Base-by-base conservation (phyloP, 2,888 invertebrate species). In the Metallyticus violacea region DNA sequence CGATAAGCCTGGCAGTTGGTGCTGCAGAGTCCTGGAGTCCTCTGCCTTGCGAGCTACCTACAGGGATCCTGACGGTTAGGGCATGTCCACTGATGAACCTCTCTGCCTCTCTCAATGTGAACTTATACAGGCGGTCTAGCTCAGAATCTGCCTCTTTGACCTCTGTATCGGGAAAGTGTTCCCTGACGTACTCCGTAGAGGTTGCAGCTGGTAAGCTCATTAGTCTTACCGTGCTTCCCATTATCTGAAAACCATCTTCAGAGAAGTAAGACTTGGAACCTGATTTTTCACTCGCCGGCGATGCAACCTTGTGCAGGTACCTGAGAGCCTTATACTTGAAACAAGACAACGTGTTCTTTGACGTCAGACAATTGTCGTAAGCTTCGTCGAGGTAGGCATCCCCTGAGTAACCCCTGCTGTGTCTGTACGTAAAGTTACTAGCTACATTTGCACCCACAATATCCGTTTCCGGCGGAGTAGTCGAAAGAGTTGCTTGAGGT, bases 321-420 rank as follows among this genome's bases (percentile, higher is more conserved):
- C 90, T 89, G 6, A 91, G 90, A 5, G 90, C 90, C 88, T 90
- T 90, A 88, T 91, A 92, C 87, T 91, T 92, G 6, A 91, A 90
- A 84, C 92, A 92, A 6, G 89, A 89, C 22, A 90, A 86, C 4
- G 90, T 26, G 6, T 76, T 86, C 30, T 85, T 87, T 7, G 82
- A 76, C 7, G 62, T 29, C 28, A 80, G 26, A 62, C 88, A 88
- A 6, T 27, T 81, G 27, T 85, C 82, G 15, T 81, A 62, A 9
- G 88, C 86, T 2, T 81, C 77, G 26, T 88, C 88, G 29, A 88
- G 81, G 81, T 88, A 88, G 5, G 30, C 76, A 62, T 88, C 88
- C 3, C 86, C 88, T 9, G 86, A 77, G 22, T 83, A 83, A 0
- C 22, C 77, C 77, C 77, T 26, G 5, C 77, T 28, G 15, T 77